Conservation (phyloP, 2,888 invertebrate species). For the Acanthosepion esculentum region DNA sequence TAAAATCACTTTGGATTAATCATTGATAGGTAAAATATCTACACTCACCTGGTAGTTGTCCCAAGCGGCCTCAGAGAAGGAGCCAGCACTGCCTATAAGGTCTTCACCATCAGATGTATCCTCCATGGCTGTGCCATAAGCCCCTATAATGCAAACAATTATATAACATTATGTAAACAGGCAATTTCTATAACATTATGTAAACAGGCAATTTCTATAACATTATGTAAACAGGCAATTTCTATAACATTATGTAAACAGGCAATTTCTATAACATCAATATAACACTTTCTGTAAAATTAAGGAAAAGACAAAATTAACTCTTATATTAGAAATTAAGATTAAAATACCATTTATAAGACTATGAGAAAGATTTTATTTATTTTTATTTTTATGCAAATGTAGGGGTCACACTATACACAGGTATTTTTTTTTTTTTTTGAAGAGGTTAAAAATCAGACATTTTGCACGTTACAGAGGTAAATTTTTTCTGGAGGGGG, state of each 20-base stretch:
- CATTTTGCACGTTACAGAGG: too few species aligned
- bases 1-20: neutral
- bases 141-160: constrained; percentile 53
- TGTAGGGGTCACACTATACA: too few species aligned
- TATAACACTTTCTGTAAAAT: neutral
- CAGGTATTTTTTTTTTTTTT: too few species aligned
- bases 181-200: neutral
- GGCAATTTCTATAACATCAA: neutral
- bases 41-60: constrained; percentile 89
- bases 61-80: constrained; percentile 94
- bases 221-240: neutral
- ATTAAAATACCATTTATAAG: too few species aligned
- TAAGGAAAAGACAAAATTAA: neutral
- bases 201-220: neutral
- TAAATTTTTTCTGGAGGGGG: too few species aligned
- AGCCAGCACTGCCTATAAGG: constrained; percentile 70
- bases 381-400: too few species aligned
- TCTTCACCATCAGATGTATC: constrained; percentile 61
- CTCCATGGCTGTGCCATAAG: constrained; percentile 59
- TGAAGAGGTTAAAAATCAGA: too few species aligned
- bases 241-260: neutral
- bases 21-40: neutral
- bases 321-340: too few species aligned
- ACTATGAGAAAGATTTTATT: too few species aligned
- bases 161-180: neutral